Evolutionary conservation across 2,888 invertebrate genomes (phyloP), one percentile per base, ranked within the genome.

Genomic region (Toxonevra muliebris): DNA sequence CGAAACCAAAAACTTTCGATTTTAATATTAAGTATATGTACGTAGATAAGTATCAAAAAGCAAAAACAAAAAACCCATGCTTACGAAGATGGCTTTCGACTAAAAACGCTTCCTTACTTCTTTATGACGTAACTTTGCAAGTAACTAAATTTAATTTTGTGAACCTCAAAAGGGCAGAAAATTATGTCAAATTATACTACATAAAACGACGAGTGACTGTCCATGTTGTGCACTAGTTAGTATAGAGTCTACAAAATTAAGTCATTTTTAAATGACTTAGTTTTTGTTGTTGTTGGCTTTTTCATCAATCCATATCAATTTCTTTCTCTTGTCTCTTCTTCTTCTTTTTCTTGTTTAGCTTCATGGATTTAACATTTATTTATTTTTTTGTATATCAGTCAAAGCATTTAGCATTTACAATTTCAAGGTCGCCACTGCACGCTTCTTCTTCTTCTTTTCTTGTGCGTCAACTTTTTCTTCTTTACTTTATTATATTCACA

Each of bases 341-440:
- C 58, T 40, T 53, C 58, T 58, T 42, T 42, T 30, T 41, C 40
- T 58, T 62, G 19, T 52, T 15, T 30, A 30, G 13, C 15, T 59
- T 12, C 48, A 40, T 62, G 12, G 4, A 42, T 40, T 58, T 58
- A 12, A 42, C 40, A 1, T 55, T 60, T 67, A 30, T 53, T 68
- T 73, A 62, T 57, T 70, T 70, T 68, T 69, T 61, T 30, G 63
- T 65, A 68, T 72, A 66, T 65, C 72, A 67, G 66, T 73, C 63
- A 53, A 65, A 19, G 55, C 45, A 52, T 71, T 71, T 73, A 72
- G 68, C 71, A 72, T 73, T 76, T 71, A 69, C 70, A 68, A 48
- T 61, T 75, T 76, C 76, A 76, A 76, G 76, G 76, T 76, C 73
- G 74, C 58, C 68, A 57, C 68, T 65, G 65, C 64, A 59, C 52